These are phyloP conservation scores for Popillia japonica DNA, from an alignment of 1,140 invertebrate genomes.

Conservation along the genomic window DNA sequence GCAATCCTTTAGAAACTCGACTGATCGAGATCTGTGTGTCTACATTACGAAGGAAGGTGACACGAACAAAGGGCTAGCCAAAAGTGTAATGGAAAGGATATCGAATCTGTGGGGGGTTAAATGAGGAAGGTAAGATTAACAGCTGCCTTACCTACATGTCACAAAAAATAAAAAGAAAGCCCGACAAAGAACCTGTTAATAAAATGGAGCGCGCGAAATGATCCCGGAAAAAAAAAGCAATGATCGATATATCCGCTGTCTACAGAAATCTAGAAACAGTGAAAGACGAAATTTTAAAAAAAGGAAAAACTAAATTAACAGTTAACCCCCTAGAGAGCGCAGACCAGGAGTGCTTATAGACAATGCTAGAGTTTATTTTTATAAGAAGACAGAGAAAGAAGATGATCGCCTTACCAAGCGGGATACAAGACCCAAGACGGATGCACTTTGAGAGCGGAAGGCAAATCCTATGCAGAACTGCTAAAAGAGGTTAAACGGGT, in stretches of 20 bases:
- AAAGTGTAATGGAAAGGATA: neutral
- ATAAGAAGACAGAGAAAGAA: neutral
- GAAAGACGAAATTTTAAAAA: neutral
- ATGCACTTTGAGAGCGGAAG: neutral
- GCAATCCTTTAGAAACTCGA: neutral
- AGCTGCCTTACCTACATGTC: neutral
- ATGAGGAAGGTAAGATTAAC: neutral
- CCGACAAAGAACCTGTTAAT: neutral
- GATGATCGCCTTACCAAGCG: neutral
- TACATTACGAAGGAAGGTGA: neutral
- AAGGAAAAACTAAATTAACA: neutral
- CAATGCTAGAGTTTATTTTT: neutral
- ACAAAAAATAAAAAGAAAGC: neutral
- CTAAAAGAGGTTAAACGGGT: neutral
- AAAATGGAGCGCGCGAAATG: neutral
- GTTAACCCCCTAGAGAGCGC: neutral
- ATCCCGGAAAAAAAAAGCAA: neutral
- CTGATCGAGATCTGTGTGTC: neutral
- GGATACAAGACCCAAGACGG: neutral
- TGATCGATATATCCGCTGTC: neutral
- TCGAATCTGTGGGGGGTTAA: neutral
- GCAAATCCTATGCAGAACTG: constrained; percentile 3
- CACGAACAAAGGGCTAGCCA: neutral
- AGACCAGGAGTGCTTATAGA: neutral
- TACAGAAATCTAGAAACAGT: neutral